These are phyloP conservation scores for Ptychochromis oligacanthus DNA, from an alignment of 2,113 vertebrate species.

Conservation along the genomic window DNA sequence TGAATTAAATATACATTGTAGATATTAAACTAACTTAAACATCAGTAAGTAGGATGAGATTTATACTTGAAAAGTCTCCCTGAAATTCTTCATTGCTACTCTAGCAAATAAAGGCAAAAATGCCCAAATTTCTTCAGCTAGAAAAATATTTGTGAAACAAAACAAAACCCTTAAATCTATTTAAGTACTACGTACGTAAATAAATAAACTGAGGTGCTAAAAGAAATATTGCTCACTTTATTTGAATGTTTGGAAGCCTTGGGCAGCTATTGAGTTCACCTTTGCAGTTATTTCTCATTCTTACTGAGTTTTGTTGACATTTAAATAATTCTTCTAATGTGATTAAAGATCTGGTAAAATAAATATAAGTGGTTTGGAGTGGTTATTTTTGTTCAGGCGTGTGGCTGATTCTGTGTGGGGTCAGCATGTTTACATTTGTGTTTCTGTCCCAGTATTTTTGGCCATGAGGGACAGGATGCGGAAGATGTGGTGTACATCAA, in stretches of 20 bases:
- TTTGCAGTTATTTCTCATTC: neutral
- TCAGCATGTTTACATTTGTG: neutral
- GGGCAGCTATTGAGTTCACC: neutral
- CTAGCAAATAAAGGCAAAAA: too few relatives aligned
- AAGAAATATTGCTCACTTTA: neutral
- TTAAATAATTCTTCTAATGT: neutral
- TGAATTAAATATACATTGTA: neutral
- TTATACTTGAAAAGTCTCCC: neutral
- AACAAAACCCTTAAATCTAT: neutral
- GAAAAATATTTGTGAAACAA: neutral
- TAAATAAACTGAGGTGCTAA: neutral
- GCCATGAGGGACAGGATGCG: slow-evolving; percentile 82
- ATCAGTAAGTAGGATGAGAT: neutral
- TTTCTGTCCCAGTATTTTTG: slow-evolving; percentile 85
- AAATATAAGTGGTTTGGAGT: neutral
- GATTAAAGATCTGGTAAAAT: neutral
- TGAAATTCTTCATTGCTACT: too few relatives aligned
- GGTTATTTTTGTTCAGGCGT: neutral
- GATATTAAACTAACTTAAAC: fast-evolving
- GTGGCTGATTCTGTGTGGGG: neutral
- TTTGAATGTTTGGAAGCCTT: neutral
- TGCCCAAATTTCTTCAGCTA: neutral
- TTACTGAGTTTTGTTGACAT: neutral
- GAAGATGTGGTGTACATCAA: slow-evolving; percentile 89
- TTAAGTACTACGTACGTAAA: neutral